phyloP scores from a whole-genome alignment of 2,888 invertebrate genomes.

The Helicoverpa assulta region DNA sequence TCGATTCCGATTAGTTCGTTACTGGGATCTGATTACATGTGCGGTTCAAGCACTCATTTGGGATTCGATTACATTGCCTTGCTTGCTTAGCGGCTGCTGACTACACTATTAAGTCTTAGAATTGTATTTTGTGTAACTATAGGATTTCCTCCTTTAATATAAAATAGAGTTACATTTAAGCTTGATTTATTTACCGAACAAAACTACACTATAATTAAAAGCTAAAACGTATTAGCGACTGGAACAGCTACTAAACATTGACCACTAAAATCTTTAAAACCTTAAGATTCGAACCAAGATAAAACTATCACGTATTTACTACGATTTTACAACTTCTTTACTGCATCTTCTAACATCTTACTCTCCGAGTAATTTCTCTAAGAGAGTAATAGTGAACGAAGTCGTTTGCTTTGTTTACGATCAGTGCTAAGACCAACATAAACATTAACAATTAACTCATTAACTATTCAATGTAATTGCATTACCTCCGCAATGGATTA shows the following conservation, averaged over 20 bases:
- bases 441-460: constrained; percentile 63
- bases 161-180: too few species aligned
- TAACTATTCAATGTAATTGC: constrained; percentile 61
- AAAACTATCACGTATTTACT: constrained; percentile 29
- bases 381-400: constrained; percentile 51
- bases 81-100: constrained; percentile 36
- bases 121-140: constrained; percentile 6
- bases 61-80: constrained; percentile 52
- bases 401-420: constrained; percentile 56
- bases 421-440: constrained; percentile 44
- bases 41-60: constrained; percentile 50
- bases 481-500: constrained; percentile 56
- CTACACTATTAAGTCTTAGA: constrained; percentile 21
- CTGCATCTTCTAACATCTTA: constrained; percentile 33
- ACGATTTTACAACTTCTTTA: constrained; percentile 38
- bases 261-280: not conserved
- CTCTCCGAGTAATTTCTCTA: constrained; percentile 42
- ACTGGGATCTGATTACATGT: constrained; percentile 49
- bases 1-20: constrained; percentile 53
- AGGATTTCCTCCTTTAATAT: not conserved
- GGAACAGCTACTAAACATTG: not conserved
- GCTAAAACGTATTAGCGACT: not conserved
- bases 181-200: too few species aligned
- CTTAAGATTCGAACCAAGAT: constrained; percentile 3
- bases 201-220: not conserved